Percentiles rank a stretch among this genome's conserved stretches.
Evolutionary conservation across 2,888 invertebrate genomes (phyloP).

Genomic region (Psococerastis gibbosa): DNA sequence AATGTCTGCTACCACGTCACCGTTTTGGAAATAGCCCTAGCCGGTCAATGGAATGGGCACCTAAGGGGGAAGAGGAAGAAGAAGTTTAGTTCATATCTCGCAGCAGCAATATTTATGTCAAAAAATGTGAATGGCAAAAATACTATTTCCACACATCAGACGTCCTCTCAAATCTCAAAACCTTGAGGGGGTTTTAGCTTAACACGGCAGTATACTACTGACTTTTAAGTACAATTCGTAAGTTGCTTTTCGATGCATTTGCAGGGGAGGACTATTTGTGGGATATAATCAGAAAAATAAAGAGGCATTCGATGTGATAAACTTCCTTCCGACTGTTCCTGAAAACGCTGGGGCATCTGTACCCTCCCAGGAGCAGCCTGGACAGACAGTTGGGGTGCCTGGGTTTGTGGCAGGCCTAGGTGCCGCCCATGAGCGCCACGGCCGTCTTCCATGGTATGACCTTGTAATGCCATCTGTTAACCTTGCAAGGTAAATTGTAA

Average conservation of each 20-base stretch:
- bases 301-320: slow-evolving; percentile 33
- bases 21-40: too few relatives aligned
- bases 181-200: too few relatives aligned
- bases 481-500: slow-evolving; percentile 37
- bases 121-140: too few relatives aligned
- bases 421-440: slow-evolving; percentile 34
- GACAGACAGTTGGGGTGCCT: slow-evolving; percentile 27
- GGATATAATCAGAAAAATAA: slow-evolving; percentile 47
- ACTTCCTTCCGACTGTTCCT: slow-evolving; percentile 31
- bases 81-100: too few relatives aligned
- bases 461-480: slow-evolving; percentile 36
- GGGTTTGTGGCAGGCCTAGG: slow-evolving; percentile 38
- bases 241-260: slow-evolving; percentile 18
- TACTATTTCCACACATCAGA: too few relatives aligned
- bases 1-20: too few relatives aligned
- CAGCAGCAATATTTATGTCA: too few relatives aligned
- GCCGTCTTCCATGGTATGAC: slow-evolving; percentile 36
- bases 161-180: too few relatives aligned
- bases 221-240: slow-evolving; percentile 11
- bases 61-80: too few relatives aligned
- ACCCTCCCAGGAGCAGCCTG: background rate
- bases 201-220: too few relatives aligned
- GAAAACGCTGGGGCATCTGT: background rate
- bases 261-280: slow-evolving; percentile 52
- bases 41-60: too few relatives aligned